Conservation (phyloP, 2,113 vertebrate genomes). For the Plestiodon gilberti region DNA sequence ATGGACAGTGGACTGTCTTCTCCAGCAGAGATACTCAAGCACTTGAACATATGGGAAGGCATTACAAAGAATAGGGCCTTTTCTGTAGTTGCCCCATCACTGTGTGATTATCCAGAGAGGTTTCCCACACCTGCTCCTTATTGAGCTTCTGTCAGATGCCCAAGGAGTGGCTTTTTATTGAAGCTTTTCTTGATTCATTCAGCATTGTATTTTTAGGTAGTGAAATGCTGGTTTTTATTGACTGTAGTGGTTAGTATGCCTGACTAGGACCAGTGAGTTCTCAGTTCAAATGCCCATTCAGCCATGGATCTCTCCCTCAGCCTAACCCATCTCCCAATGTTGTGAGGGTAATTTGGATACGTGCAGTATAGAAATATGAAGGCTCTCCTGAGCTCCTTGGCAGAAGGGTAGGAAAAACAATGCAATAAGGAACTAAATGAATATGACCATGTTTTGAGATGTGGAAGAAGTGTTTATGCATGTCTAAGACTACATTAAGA, state of each 20-base stretch:
- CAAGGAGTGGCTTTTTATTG: not conserved
- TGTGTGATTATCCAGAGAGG: not conserved
- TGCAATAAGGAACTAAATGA: no score
- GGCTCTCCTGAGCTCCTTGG: no score
- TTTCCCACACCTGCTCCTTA: not conserved
- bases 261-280: not conserved
- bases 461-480: not conserved
- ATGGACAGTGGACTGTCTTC: not conserved
- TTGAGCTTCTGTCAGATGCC: not conserved
- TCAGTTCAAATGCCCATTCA: not conserved
- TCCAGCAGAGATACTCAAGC: not conserved
- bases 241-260: not conserved
- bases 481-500: slow-evolving; percentile 6
- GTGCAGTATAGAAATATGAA: no score
- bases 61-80: not conserved
- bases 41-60: not conserved
- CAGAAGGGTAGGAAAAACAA: no score
- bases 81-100: not conserved
- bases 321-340: no score
- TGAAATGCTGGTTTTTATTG: not conserved
- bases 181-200: not conserved
- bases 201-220: not conserved
- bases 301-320: not conserved
- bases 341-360: no score
- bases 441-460: no score